Evolutionary conservation across 2,113 vertebrate genomes (phyloP).

Genomic region (Pedetes capensis): DNA sequence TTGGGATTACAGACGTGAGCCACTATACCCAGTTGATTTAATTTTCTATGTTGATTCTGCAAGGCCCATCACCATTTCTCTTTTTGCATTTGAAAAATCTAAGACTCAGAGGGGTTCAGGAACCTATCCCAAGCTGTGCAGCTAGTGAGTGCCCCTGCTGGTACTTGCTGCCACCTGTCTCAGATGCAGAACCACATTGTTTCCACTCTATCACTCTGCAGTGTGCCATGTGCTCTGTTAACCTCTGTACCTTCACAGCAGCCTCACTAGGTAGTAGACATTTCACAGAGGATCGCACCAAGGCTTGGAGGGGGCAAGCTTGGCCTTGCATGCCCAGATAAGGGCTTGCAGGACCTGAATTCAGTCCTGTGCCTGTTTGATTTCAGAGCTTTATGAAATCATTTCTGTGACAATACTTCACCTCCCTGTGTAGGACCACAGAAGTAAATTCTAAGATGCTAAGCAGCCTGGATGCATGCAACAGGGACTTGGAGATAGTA

Average conservation of each 20-base stretch:
- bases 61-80: background rate
- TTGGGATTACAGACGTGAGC: no score
- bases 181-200: background rate
- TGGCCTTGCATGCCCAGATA: background rate
- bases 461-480: background rate
- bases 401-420: background rate
- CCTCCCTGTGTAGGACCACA: background rate
- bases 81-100: background rate
- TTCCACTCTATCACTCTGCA: background rate
- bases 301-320: rapidly evolving
- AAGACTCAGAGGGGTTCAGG: background rate
- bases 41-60: background rate
- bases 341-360: background rate
- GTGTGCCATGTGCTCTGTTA: background rate
- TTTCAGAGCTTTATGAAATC: background rate
- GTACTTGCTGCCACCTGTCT: background rate
- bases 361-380: background rate
- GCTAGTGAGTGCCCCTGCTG: background rate
- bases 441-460: background rate
- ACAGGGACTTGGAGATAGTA: background rate
- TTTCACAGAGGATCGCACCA: background rate
- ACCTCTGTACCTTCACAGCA: background rate
- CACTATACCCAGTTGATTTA: background rate
- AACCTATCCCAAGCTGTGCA: background rate
- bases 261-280: background rate